Evolutionary conservation across 2,797 vertebrate genomes (phyloP), one percentile per base, ranked within the genome.

Genomic region (Hylomyscus alleni): DNA sequence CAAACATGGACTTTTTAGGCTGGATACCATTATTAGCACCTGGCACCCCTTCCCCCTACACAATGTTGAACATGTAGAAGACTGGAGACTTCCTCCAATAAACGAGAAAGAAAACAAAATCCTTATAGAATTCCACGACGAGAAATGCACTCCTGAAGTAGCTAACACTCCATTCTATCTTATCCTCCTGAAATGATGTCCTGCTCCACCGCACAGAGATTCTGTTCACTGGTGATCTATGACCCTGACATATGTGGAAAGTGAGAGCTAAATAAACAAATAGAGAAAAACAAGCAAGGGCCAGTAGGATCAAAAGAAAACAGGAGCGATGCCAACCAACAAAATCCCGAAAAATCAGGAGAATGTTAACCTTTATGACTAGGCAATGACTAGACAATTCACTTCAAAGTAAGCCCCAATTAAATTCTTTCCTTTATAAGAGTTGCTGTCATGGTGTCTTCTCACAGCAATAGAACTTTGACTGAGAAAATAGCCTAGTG

Each of bases 51-150:
- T 6, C 62, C 1, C 1, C 52, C 37, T n/a, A 29, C 1, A 77
- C 5, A 50, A 67, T 2, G 22, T 80, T 47, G 56, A 17, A 58
- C 3, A 40, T 7, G 26, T 11, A 80, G 58, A 52, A 93, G 37
- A 52, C 11, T 20, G 40, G 17, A 65, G 44, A 75, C 2, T 81
- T 84, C 0, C 29, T 67, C 3, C 17, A 50, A 65, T 54, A 60
- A 80, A 17, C 60, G 15, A 31, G 26, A 56, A 82, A 34, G 22
- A 73, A 92, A 94, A 87, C 12, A 78, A 90, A 94, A 31, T 81
- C 19, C 65, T 58, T 58, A 58, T 37, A 93, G 89, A 92, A 82
- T 54, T 12, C 65, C 15, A 37, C 9, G 37, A 93, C 14, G 26
- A 83, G 29, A 73, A 24, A 47, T 15, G 3, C 19, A 14, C 67